Conservation (phyloP, 2,113 vertebrate species). For the Erinaceus europaeus region DNA sequence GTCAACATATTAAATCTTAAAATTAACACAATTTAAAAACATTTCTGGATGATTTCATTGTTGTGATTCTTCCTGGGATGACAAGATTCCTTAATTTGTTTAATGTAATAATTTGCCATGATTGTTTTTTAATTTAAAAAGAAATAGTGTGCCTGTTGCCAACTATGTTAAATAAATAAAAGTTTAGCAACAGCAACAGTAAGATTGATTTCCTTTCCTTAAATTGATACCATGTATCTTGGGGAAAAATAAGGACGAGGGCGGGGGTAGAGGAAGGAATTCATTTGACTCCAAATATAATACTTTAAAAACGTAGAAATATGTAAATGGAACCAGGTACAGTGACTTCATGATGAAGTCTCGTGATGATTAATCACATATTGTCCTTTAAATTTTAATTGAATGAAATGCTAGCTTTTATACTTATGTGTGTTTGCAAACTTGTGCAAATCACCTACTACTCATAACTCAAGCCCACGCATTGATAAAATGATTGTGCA, state of each 20-base stretch:
- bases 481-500: not conserved
- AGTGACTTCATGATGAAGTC: not conserved
- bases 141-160: not conserved
- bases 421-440: constrained; percentile 26
- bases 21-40: too few species aligned
- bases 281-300: not conserved
- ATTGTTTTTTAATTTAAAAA: not conserved
- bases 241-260: not conserved
- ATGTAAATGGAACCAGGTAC: not conserved
- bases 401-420: too few species aligned
- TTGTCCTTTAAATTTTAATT: not conserved
- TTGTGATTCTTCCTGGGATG: too few species aligned
- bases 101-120: too few species aligned
- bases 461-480: not conserved
- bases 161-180: not conserved
- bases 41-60: too few species aligned
- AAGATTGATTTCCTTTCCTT: not conserved
- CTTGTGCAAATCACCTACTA: not conserved
- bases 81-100: too few species aligned
- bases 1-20: too few species aligned
- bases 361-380: not conserved
- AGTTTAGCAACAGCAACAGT: not conserved
- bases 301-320: not conserved
- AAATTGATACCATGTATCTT: not conserved
- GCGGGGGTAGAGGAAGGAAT: not conserved